These are phyloP conservation scores for Blastobasis lacticolella DNA, from an alignment of 2,888 invertebrate genomes.

Conservation along the genomic window DNA sequence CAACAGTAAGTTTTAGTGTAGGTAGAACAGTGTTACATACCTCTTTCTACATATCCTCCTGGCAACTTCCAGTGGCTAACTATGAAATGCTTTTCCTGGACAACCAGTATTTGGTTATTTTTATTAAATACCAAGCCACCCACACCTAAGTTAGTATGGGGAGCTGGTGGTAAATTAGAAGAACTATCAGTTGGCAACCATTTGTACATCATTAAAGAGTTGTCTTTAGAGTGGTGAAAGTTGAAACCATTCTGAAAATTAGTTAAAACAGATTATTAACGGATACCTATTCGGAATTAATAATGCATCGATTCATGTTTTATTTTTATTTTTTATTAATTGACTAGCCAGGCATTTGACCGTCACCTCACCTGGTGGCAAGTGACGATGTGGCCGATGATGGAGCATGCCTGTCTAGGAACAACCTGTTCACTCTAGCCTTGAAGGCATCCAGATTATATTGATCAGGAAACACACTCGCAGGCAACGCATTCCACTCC, in stretches of 20 bases:
- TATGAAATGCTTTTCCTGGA: constrained; percentile 80
- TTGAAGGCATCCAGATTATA: too few relatives aligned
- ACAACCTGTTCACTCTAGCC: too few relatives aligned
- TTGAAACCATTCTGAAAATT: constrained; percentile 81
- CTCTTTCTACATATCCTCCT: constrained; percentile 92
- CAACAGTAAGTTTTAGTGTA: too few relatives aligned
- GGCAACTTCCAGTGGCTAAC: constrained; percentile 89
- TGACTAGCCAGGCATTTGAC: neutral
- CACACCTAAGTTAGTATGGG: constrained; percentile 86
- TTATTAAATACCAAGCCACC: constrained; percentile 90
- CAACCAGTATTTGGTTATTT: constrained; percentile 83
- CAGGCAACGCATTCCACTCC: too few relatives aligned
- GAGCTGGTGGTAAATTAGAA: constrained; percentile 82
- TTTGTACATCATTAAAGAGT: constrained; percentile 85
- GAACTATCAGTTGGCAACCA: constrained; percentile 81
- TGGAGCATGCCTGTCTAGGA: too few relatives aligned
- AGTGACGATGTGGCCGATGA: too few relatives aligned
- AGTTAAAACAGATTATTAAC: neutral
- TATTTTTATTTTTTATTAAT: too few relatives aligned
- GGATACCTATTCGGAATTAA: neutral
- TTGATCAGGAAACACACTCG: too few relatives aligned
- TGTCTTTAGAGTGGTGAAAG: constrained; percentile 89
- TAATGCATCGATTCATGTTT: neutral
- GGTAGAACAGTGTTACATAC: constrained; percentile 43
- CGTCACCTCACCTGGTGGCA: too few relatives aligned